A percentile compares a stretch with the other conserved stretches of the same genome.
Evolutionary conservation across 2,797 vertebrate genomes (phyloP).

Genomic region (Ambastaia sidthimunki): DNA sequence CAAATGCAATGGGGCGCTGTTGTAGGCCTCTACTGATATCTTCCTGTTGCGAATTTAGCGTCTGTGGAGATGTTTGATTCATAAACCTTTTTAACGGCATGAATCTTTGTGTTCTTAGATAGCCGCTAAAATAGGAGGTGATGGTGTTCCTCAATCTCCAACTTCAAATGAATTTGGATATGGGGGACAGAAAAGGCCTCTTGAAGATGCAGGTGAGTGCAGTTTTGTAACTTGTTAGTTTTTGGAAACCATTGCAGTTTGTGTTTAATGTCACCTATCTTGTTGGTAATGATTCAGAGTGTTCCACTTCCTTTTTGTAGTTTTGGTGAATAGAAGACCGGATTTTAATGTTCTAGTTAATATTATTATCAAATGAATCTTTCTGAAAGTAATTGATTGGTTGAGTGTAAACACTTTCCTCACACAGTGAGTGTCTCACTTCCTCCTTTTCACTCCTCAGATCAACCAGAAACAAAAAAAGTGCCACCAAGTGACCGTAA

Average conservation of each 20-base stretch:
- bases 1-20: neutral
- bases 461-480: slow-evolving; percentile 99
- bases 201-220: slow-evolving; percentile 96
- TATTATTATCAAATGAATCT: too few relatives aligned
- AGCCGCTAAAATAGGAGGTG: slow-evolving; percentile 97
- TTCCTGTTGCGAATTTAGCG: neutral
- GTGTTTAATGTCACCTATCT: neutral
- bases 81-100: neutral
- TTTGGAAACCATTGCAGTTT: neutral
- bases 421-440: too few relatives aligned
- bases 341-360: too few relatives aligned
- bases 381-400: too few relatives aligned
- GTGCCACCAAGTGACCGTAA: slow-evolving; percentile 97
- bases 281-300: too few relatives aligned
- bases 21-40: neutral
- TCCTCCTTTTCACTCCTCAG: slow-evolving; percentile 72
- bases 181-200: slow-evolving; percentile 96
- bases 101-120: slow-evolving; percentile 77
- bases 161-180: slow-evolving; percentile 92
- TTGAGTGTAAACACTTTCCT: neutral
- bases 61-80: neutral
- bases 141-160: slow-evolving; percentile 83
- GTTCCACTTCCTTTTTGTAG: too few relatives aligned
- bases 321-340: too few relatives aligned
- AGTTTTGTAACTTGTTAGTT: neutral